Evolutionary conservation across 64 coral and sea anemone species (phyloP).

Genomic region (Astreopora myriophthalma): DNA sequence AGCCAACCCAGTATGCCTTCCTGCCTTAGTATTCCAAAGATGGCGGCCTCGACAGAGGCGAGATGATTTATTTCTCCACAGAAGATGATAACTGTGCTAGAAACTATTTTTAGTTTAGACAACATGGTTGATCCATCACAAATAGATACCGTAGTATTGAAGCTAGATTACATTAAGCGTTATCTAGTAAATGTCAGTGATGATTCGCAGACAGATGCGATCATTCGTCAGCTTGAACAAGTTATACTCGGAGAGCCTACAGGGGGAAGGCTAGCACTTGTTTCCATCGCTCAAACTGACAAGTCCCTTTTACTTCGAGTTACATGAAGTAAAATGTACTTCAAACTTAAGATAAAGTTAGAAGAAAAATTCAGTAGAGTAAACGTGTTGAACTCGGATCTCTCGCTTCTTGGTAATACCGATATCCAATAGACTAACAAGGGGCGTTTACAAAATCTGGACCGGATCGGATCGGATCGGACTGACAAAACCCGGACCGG

Average conservation of each 20-base stretch:
- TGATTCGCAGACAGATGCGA: conserved; percentile 36
- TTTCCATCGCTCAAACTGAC: too few species aligned
- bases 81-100: conserved; percentile 58
- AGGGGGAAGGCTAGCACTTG: conserved; percentile 71
- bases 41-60: conserved; percentile 34
- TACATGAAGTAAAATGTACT: too few species aligned
- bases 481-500: too few species aligned
- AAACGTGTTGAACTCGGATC: too few species aligned
- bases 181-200: conserved; percentile 67
- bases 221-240: conserved; percentile 44
- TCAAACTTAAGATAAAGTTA: too few species aligned
- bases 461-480: too few species aligned
- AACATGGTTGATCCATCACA: conserved; percentile 62
- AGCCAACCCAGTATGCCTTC: background rate
- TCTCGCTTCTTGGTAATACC: too few species aligned
- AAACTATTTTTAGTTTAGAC: conserved; percentile 72
- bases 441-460: too few species aligned
- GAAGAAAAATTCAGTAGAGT: too few species aligned
- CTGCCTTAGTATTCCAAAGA: conserved; percentile 41
- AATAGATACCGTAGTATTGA: conserved; percentile 53
- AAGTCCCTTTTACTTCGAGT: too few species aligned
- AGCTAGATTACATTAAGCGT: conserved; percentile 55
- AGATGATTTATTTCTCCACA: conserved; percentile 70
- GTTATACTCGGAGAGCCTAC: conserved; percentile 55
- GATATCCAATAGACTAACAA: too few species aligned